Base-by-base conservation (phyloP, 2,888 invertebrate genomes). In the Cheilosia vulpina region DNA sequence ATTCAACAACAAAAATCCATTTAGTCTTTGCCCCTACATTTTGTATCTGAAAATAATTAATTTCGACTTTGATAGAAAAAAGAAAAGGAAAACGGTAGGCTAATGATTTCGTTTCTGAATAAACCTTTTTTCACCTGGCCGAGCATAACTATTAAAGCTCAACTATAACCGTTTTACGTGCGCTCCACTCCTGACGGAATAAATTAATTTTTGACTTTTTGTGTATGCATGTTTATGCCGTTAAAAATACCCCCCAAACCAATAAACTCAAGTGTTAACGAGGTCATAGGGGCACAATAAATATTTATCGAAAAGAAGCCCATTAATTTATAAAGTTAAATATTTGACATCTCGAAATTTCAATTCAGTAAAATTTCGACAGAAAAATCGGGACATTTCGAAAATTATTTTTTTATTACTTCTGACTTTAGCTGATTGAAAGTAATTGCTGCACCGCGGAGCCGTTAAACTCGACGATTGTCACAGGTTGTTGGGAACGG, bases 341-440 rank as follows among this genome's bases (percentile, higher is more conserved):
- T 60, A 60, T 50, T 58, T 50, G 50, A 58, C 58, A 21, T 57
- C 24, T 57, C 58, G 21, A 38, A 34, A 55, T 43, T 62, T 66
- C 68, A 82, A 72, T 78, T 31, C 9, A 9, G 31, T 31, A 2
- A 31, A 31, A 31, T 31, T 31, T 31, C 31, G 2, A 31, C 77
- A 76, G 66, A 76, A 66, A 43, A n/a, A 21, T 31, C 24, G 15
- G 15, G 17, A 68, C 38, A 52, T 21, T 55, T 65, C 66, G 34
- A 15, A 15, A 47, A 75, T 55, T 57, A 24, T 7, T 63, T 83
- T 24, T 82, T 83, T 83, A 78, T 78, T 57, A 57, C 63, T 62
- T 83, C 73, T 21, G 63, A 73, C 68, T 83, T 62, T 34, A n/a
- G 19, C 27, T 78, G 73, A 83, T 83, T 83, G 72, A 57, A 63